Conservation (phyloP, 2,113 vertebrate genomes). For the Passer montanus region DNA sequence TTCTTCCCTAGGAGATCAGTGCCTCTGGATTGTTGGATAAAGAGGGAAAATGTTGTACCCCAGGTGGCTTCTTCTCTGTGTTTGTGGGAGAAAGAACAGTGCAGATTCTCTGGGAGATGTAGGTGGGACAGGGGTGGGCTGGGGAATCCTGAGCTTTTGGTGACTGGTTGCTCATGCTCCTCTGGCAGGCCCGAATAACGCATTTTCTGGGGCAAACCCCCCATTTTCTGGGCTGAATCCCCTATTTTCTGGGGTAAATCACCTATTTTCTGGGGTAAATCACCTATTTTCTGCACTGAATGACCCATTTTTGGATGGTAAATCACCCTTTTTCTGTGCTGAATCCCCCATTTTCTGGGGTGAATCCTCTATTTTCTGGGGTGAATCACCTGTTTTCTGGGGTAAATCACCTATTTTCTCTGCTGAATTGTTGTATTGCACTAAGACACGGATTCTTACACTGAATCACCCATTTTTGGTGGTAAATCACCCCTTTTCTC, state of each 20-base stretch:
- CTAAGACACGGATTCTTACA: no score
- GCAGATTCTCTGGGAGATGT: background rate
- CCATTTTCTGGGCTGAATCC: fast-evolving
- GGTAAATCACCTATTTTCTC: fast-evolving
- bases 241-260: background rate
- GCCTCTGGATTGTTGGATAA: background rate
- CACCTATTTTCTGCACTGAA: background rate
- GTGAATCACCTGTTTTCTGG: fast-evolving
- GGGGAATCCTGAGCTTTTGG: background rate
- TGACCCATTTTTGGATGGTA: no score
- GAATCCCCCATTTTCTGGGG: fast-evolving
- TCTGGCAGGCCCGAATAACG: background rate
- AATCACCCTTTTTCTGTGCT: background rate
- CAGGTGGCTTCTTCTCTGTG: fast-evolving
- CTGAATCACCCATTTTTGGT: no score
- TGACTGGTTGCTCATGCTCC: background rate
- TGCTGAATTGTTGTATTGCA: no score
- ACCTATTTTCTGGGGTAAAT: fast-evolving
- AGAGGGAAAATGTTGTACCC: background rate
- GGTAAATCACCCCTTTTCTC: background rate
- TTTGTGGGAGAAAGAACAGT: background rate
- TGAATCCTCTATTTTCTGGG: background rate
- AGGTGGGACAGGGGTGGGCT: background rate
- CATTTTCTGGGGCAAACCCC: background rate
- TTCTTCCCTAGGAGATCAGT: background rate